phyloP scores from a whole-genome alignment of 2,888 invertebrate genomes.

The Portevinia maculata region DNA sequence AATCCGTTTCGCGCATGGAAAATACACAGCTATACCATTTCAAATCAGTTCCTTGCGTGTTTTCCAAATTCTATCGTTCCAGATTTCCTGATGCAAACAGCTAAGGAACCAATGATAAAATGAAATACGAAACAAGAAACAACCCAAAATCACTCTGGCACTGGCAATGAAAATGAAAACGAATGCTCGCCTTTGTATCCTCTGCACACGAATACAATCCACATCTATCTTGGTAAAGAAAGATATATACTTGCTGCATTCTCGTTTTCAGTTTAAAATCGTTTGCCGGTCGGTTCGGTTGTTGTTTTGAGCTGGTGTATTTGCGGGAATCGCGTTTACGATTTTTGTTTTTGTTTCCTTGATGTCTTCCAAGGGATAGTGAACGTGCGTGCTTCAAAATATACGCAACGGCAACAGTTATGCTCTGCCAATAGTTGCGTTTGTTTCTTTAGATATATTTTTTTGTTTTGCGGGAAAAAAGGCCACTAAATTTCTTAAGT shows the following conservation, averaged over 20 bases:
- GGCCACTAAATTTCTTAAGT: conserved; percentile 5
- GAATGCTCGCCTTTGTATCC: conserved; percentile 33
- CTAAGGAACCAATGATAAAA: conserved; percentile 24
- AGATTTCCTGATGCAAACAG: conserved; percentile 26
- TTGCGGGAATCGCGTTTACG: conserved; percentile 38
- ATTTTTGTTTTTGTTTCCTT: conserved; percentile 36
- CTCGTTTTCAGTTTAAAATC: conserved; percentile 64
- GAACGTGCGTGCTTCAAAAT: conserved; percentile 34
- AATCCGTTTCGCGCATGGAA: conserved; percentile 52
- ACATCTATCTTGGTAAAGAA: conserved; percentile 2
- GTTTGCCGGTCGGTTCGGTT: conserved; percentile 72
- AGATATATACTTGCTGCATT: conserved; percentile 57
- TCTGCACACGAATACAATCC: conserved; percentile 7
- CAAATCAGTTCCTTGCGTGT: neutral
- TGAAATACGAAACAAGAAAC: conserved; percentile 58
- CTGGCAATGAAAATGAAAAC: conserved; percentile 55
- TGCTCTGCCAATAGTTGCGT: conserved; percentile 32
- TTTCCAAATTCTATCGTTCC: conserved; percentile 20
- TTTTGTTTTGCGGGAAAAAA: conserved; percentile 9
- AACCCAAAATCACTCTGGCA: conserved; percentile 27
- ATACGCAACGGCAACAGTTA: conserved; percentile 59
- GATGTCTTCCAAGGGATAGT: conserved; percentile 15
- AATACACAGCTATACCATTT: neutral
- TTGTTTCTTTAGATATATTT: conserved; percentile 10
- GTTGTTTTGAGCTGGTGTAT: conserved; percentile 21